phyloP scores from a whole-genome alignment of 2,797 vertebrate genomes.

The Spea hammondii region DNA sequence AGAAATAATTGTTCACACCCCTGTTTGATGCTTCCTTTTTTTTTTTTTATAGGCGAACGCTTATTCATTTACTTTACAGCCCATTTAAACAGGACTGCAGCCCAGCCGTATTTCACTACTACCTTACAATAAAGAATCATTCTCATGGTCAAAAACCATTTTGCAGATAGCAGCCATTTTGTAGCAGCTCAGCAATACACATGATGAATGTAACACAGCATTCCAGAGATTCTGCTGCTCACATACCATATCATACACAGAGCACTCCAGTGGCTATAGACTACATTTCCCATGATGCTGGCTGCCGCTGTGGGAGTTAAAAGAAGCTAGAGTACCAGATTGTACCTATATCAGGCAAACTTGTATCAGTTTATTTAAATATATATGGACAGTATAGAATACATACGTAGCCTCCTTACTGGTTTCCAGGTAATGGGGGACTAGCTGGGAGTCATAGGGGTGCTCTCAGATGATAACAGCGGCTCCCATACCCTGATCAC shows the following conservation, averaged over 20 bases:
- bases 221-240: background rate
- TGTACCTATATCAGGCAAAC: no score
- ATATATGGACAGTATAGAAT: no score
- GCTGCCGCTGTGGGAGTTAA: no score
- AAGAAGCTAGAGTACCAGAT: no score
- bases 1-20: background rate
- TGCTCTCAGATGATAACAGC: no score
- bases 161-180: slow-evolving; percentile 51
- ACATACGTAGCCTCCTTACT: no score
- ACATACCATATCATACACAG: background rate
- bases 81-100: background rate
- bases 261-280: background rate
- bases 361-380: no score
- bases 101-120: background rate
- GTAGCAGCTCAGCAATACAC: slow-evolving; percentile 24
- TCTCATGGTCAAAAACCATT: slow-evolving; percentile 37
- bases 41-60: background rate
- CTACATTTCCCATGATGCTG: no score
- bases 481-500: no score
- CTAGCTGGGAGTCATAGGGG: no score
- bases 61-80: background rate
- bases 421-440: no score
- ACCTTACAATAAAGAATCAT: background rate
- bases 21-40: background rate
- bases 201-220: slow-evolving; percentile 1